Conservation (phyloP, 1,140 invertebrate genomes). For the Heterodera carotae region DNA sequence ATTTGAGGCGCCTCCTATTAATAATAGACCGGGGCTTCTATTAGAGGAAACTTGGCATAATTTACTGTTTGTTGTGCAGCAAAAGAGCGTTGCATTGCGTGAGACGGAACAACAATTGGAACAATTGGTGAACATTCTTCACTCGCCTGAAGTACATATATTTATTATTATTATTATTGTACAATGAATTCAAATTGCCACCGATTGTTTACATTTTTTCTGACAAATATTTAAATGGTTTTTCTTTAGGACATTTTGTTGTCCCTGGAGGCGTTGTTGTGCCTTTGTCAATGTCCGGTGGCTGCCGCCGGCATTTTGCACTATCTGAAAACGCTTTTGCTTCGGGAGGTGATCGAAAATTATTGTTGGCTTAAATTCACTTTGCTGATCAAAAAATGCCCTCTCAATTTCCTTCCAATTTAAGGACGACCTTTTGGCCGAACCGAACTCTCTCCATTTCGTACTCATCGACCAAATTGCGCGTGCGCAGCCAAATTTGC, state of each 20-base stretch:
- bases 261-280: constrained; percentile 38
- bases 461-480: constrained; percentile 90
- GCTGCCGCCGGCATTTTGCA: constrained; percentile 82
- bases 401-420: too few species aligned
- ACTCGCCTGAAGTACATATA: constrained; percentile 23
- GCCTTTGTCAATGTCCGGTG: constrained; percentile 79
- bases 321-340: constrained; percentile 78
- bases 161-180: background rate
- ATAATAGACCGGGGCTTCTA: too few species aligned
- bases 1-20: too few species aligned
- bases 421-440: constrained; percentile 82
- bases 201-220: background rate
- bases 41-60: too few species aligned
- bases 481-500: constrained; percentile 83
- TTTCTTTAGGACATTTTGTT: constrained; percentile 47
- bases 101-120: constrained; percentile 75
- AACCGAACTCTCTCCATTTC: constrained; percentile 91
- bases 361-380: too few species aligned
- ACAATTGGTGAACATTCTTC: constrained; percentile 36
- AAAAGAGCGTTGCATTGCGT: constrained; percentile 81
- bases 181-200: too few species aligned
- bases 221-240: too few species aligned
- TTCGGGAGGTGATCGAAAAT: constrained; percentile 33
- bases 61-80: constrained; percentile 37
- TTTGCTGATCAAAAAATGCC: too few species aligned